Evolutionary conservation across 2,113 vertebrate species (phyloP).

Genomic region (Phalacrocorax carbo): DNA sequence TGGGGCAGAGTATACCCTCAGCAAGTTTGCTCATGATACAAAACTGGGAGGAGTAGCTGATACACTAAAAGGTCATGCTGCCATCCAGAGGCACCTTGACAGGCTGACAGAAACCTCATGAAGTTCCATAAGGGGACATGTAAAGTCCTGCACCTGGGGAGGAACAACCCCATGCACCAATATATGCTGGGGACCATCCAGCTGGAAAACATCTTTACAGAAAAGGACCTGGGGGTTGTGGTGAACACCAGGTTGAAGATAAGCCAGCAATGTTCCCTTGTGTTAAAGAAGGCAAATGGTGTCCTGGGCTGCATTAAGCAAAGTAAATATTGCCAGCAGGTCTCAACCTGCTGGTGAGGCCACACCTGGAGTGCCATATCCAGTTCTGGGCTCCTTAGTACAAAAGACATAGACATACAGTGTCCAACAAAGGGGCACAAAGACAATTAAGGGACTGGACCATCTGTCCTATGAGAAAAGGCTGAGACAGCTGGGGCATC

Average conservation of each 20-base stretch:
- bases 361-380: neutral
- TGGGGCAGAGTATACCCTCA: neutral
- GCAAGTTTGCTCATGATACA: neutral
- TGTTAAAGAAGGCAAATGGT: neutral
- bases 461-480: neutral
- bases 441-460: neutral
- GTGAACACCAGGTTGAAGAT: neutral
- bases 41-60: neutral
- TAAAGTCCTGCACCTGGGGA: neutral
- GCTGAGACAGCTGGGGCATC: neutral
- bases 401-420: neutral
- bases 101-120: neutral
- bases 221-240: neutral
- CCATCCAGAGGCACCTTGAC: neutral
- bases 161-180: neutral
- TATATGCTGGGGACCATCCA: rapidly evolving
- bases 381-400: neutral
- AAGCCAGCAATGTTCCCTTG: neutral
- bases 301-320: neutral
- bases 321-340: neutral
- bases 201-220: neutral
- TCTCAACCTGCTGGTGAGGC: neutral
- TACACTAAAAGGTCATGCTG: neutral
- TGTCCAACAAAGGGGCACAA: neutral
- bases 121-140: neutral